These are phyloP conservation scores for Reticulitermes lucifugus DNA, from an alignment of 2,888 invertebrate species.

Conservation along the genomic window DNA sequence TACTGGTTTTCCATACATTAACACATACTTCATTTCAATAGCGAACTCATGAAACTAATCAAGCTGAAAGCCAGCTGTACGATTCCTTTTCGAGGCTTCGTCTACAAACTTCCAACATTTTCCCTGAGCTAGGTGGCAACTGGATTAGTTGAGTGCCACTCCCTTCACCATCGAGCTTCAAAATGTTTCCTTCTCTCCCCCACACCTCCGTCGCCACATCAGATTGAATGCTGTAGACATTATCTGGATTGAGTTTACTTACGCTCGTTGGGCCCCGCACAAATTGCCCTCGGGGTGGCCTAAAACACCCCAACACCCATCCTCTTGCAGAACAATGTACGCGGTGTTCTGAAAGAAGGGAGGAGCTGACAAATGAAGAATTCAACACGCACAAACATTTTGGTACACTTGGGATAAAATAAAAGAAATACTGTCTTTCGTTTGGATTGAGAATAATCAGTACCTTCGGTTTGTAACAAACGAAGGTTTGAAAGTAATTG, in stretches of 20 bases:
- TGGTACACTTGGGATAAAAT: slow-evolving; percentile 9
- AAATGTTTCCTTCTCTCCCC: too few species aligned
- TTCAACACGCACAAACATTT: slow-evolving; percentile 24
- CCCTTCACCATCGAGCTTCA: not conserved
- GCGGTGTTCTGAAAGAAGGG: not conserved
- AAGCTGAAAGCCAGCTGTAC: not conserved
- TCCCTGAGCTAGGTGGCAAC: slow-evolving; percentile 1
- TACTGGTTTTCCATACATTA: too few species aligned
- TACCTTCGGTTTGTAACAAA: too few species aligned
- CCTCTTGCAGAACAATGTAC: not conserved
- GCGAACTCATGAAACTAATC: not conserved
- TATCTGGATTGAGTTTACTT: slow-evolving; percentile 26
- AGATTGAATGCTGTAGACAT: slow-evolving; percentile 28
- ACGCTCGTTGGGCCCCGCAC: slow-evolving; percentile 10
- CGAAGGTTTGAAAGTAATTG: too few species aligned
- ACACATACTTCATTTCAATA: not conserved
- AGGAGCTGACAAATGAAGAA: slow-evolving; percentile 22
- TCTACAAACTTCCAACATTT: not conserved
- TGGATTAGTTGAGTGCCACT: slow-evolving; percentile 12
- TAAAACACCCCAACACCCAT: not conserved
- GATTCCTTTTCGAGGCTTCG: not conserved
- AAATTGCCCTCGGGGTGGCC: slow-evolving; percentile 25
- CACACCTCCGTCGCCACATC: not conserved
- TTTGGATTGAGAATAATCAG: too few species aligned
- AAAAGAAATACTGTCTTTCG: not conserved